Evolutionary conservation across 37 sponge, comb jelly and placozoan species (phyloP).

Genomic region (Spongilla lacustris): DNA sequence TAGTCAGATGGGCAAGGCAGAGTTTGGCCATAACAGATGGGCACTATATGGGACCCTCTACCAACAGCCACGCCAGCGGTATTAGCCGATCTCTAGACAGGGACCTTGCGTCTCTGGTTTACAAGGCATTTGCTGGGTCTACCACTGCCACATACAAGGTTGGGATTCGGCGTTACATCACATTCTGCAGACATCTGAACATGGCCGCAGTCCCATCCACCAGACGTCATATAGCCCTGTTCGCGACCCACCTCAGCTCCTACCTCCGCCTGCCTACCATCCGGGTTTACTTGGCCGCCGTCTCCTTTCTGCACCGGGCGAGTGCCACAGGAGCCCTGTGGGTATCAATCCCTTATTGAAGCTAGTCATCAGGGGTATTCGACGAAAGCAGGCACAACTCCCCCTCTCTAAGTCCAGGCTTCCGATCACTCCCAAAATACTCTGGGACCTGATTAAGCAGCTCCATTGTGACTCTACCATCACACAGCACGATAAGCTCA

Average conservation of each 20-base stretch:
- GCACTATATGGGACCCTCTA: too few relatives aligned
- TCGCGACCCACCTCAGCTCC: constrained; percentile 13
- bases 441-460: background rate
- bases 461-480: background rate
- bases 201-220: constrained; percentile 24
- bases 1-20: too few relatives aligned
- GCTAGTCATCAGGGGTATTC: constrained; percentile 12
- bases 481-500: too few relatives aligned
- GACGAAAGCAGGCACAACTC: background rate
- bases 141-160: constrained; percentile 25
- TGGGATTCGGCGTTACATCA: constrained; percentile 7
- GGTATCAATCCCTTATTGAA: background rate
- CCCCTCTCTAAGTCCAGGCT: background rate
- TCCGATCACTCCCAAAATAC: constrained; percentile 20
- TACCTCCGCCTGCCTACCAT: background rate
- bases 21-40: too few relatives aligned
- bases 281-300: constrained; percentile 37
- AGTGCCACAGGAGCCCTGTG: background rate
- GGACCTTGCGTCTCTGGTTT: too few relatives aligned
- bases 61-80: constrained; percentile 27
- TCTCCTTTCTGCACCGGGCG: constrained; percentile 3
- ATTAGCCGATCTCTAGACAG: too few relatives aligned
- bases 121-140: constrained; percentile 5
- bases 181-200: constrained; percentile 3
- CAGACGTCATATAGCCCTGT: background rate